These are phyloP conservation scores for Callyntrura sp. DNA, from an alignment of 2,888 invertebrate genomes.

Conservation along the genomic window DNA sequence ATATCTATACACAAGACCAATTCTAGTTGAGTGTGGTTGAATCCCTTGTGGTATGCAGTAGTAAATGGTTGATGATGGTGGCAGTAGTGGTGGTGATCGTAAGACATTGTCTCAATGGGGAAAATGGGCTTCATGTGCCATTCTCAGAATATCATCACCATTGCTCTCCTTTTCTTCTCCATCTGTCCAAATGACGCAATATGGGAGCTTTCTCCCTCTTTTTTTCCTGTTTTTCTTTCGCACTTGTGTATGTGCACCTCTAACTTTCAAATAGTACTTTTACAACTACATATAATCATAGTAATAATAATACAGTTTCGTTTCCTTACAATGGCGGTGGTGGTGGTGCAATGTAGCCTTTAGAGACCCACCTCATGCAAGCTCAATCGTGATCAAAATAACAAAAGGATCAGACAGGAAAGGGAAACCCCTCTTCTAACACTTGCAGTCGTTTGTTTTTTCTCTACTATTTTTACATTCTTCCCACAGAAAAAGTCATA, in stretches of 20 bases:
- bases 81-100: no score
- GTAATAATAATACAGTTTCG: background rate
- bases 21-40: constrained; percentile 27
- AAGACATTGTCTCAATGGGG: constrained; percentile 63
- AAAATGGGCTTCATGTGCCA: constrained; percentile 55
- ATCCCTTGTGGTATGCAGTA: constrained; percentile 14
- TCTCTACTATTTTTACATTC: background rate
- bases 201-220: no score
- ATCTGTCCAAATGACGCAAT: constrained; percentile 70
- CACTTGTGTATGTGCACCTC: background rate
- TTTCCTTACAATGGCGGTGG: background rate
- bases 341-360: constrained; percentile 50
- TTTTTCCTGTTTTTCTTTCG: no score
- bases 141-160: constrained; percentile 67
- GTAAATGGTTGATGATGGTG: no score
- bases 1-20: no score
- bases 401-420: constrained; percentile 72
- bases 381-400: constrained; percentile 78
- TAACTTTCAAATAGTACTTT: no score
- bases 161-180: constrained; percentile 56
- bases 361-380: constrained; percentile 43
- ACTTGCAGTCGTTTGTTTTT: constrained; percentile 23
- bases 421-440: constrained; percentile 49
- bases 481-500: background rate
- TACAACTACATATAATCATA: no score